Evolutionary conservation across 2,113 vertebrate species (phyloP).

Genomic region (Desmodus rotundus): DNA sequence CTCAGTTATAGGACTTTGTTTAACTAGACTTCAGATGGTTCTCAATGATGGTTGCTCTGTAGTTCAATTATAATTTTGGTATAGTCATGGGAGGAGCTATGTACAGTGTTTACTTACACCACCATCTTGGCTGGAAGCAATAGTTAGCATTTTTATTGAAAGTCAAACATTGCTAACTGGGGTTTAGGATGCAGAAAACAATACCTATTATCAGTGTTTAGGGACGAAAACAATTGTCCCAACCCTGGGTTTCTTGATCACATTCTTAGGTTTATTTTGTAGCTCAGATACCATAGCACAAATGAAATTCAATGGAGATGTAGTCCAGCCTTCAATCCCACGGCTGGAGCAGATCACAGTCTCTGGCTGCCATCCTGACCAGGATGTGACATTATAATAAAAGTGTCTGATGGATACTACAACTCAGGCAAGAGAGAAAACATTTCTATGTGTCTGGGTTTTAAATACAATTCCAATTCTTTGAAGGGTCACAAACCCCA

Average conservation of each 20-base stretch:
- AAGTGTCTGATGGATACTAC: neutral
- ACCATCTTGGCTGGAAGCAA: neutral
- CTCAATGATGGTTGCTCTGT: too few relatives aligned
- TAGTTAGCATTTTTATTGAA: neutral
- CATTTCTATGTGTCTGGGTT: neutral
- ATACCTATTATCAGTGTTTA: neutral
- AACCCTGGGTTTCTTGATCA: neutral
- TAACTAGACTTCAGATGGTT: too few relatives aligned
- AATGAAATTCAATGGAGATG: neutral
- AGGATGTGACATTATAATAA: neutral
- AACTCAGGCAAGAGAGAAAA: conserved; percentile 25
- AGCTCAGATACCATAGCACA: neutral
- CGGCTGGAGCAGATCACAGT: neutral
- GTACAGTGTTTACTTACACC: too few relatives aligned
- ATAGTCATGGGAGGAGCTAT: too few relatives aligned
- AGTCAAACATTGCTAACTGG: neutral
- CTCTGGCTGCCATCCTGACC: neutral
- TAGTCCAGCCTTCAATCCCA: neutral
- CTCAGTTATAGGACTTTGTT: too few relatives aligned
- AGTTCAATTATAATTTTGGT: too few relatives aligned
- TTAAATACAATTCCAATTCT: conserved; percentile 22
- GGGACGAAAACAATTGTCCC: neutral
- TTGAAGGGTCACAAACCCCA: neutral
- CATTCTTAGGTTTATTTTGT: neutral
- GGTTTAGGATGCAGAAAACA: neutral